Evolutionary conservation across 1,140 invertebrate species (phyloP).

Genomic region (Drosophila rufa): DNA sequence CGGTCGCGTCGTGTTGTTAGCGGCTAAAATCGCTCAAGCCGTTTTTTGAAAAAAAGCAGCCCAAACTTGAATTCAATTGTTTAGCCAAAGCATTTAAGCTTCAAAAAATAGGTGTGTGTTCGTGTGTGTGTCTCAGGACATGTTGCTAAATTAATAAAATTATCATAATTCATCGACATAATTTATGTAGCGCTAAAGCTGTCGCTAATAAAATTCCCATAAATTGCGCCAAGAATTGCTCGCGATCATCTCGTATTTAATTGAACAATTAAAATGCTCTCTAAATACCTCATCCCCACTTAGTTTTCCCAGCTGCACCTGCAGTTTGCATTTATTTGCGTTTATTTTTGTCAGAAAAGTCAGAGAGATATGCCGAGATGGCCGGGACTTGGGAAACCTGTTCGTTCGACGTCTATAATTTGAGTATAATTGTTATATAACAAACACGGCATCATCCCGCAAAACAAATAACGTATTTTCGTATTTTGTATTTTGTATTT

Average conservation of each 20-base stretch:
- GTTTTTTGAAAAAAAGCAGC: constrained; percentile 5
- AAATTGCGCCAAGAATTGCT: constrained; percentile 14
- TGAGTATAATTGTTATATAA: constrained; percentile 64
- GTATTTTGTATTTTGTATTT: background rate
- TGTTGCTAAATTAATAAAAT: constrained; percentile 28
- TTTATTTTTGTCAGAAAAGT: constrained; percentile 30
- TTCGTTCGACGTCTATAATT: constrained; percentile 41
- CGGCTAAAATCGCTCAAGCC: constrained; percentile 24
- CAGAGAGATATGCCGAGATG: constrained; percentile 3
- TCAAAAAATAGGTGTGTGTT: constrained; percentile 38
- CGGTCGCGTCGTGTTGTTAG: constrained; percentile 20
- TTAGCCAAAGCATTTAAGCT: constrained; percentile 26
- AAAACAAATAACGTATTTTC: constrained; percentile 19
- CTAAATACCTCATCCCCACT: background rate
- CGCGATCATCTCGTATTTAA: constrained; percentile 28
- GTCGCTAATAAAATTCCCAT: constrained; percentile 8
- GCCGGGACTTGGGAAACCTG: constrained; percentile 39
- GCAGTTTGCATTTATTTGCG: constrained; percentile 37
- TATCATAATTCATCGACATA: constrained; percentile 25
- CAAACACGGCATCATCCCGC: constrained; percentile 31
- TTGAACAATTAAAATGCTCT: constrained; percentile 26
- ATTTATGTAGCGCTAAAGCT: constrained; percentile 32
- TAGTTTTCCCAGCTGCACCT: constrained; percentile 25
- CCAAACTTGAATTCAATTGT: constrained; percentile 20
- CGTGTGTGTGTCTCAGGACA: constrained; percentile 14